Base-by-base conservation (phyloP, 2,888 invertebrate species). In the Hoplodrina blanda region DNA sequence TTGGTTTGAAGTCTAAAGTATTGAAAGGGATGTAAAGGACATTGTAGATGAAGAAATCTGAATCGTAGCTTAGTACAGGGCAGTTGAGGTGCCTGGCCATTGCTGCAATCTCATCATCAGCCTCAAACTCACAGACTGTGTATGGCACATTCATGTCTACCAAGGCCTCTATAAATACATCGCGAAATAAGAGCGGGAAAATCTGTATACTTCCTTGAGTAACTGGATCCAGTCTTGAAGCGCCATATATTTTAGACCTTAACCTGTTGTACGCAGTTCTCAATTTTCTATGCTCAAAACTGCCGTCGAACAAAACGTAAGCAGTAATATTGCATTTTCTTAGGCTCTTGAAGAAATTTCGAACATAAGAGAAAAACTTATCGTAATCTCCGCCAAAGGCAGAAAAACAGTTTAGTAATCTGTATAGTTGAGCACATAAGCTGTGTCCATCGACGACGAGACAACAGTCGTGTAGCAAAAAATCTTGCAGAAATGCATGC, bases 11-110 rank as follows among this genome's bases (percentile, higher is more conserved):
- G 6, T 97, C 96, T 15, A 98, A 88, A 33, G 97, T 97, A 44
- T 97, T 96, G 79, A 98, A 97, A 0, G 98, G 98, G 79, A 99
- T 97, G 83, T 98, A 99, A 2, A 96, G 92, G 0, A 98, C 97
- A 92, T 98, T 98, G 91, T 98, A 98, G 78, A 99, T 97, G 87
- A 97, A 99, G 93, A 99, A 99, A 93, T 99, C 99, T 0, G 99
- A 99, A 92, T 99, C 99, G 83, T 98, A 98, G 87, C 99, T 99
- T 5, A 99, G 91, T 3, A 99, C 97, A 0, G 99, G 99, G 85
- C 98, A 99, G 52, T 97, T 95, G 3, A 98, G 94, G 68, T 97
- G 96, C 78, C 97, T 97, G 0, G 99, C 98, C 81, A 99, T 91
- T 0, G 97, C 97, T 0, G 99, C 99, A 66, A 99, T 97, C 87